A percentile compares a stretch with the other conserved stretches of the same genome.
Evolutionary conservation across 2,888 invertebrate genomes (phyloP).

Genomic region (Chorisops tibialis): DNA sequence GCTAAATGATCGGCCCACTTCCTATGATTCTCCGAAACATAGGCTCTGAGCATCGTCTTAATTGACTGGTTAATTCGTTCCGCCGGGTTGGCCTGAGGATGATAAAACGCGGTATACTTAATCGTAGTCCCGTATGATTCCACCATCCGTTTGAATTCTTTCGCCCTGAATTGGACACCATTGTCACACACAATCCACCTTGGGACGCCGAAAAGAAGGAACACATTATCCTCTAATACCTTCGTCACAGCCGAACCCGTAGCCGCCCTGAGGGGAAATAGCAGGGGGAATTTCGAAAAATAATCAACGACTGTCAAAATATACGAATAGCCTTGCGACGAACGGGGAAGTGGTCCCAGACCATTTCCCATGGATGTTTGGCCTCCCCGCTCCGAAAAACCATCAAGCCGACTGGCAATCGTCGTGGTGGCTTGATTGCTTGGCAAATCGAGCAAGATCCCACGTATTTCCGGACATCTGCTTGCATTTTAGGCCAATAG

Average conservation of each 20-base stretch:
- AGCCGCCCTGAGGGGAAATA: not conserved
- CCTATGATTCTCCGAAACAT: not conserved
- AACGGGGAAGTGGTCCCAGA: constrained; percentile 5
- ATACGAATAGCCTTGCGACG: not conserved
- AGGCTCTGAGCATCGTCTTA: too few relatives aligned
- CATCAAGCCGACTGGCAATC: not conserved
- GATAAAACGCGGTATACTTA: constrained; percentile 32
- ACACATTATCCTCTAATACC: not conserved
- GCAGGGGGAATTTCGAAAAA: too few relatives aligned
- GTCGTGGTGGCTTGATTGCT: not conserved
- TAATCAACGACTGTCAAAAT: not conserved
- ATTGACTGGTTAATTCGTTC: too few relatives aligned
- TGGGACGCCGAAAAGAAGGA: not conserved
- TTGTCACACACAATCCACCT: constrained; percentile 5
- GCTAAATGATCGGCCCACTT: too few relatives aligned
- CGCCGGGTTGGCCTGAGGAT: too few relatives aligned
- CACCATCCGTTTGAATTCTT: not conserved
- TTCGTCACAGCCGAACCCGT: not conserved
- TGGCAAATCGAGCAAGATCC: not conserved
- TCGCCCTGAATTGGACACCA: constrained; percentile 4
- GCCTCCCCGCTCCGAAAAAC: not conserved
- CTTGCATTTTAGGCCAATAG: too few relatives aligned
- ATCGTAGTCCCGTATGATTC: not conserved
- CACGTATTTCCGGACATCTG: too few relatives aligned
- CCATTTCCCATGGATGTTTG: constrained; percentile 2